phyloP scores from a whole-genome alignment of 2,888 invertebrate genomes.

The Plebejus anna region DNA sequence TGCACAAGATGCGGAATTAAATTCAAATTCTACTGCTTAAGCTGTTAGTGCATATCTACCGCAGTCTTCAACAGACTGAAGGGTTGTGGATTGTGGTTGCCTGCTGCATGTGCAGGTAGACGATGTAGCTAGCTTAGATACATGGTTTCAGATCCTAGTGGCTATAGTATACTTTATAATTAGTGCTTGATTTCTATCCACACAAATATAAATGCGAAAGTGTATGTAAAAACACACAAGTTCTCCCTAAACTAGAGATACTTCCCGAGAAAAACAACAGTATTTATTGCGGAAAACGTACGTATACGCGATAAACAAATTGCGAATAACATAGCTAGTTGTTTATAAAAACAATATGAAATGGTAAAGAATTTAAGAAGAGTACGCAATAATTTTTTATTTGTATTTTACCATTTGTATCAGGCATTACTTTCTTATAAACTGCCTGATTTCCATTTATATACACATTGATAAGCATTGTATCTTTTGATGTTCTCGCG shows the following conservation, averaged over 20 bases:
- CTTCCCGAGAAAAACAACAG: too few relatives aligned
- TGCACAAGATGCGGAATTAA: background rate
- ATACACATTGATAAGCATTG: background rate
- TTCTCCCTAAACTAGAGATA: too few relatives aligned
- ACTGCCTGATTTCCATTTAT: background rate
- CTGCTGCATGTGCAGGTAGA: background rate
- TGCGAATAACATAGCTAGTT: too few relatives aligned
- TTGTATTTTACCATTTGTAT: too few relatives aligned
- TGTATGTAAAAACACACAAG: too few relatives aligned
- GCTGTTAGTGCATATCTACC: background rate
- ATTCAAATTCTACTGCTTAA: background rate
- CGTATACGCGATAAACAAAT: too few relatives aligned
- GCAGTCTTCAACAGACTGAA: background rate
- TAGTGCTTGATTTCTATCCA: too few relatives aligned
- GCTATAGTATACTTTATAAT: background rate
- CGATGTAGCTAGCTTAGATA: background rate
- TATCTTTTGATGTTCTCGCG: background rate
- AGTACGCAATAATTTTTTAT: background rate
- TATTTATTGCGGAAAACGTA: too few relatives aligned
- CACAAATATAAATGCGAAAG: too few relatives aligned
- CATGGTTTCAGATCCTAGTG: background rate
- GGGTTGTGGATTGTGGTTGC: background rate
- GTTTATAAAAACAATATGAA: too few relatives aligned
- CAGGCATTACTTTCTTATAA: too few relatives aligned
- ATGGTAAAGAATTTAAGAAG: too few relatives aligned